Evolutionary conservation across 2,888 invertebrate genomes (phyloP).

Genomic region (Phorcus lineatus): DNA sequence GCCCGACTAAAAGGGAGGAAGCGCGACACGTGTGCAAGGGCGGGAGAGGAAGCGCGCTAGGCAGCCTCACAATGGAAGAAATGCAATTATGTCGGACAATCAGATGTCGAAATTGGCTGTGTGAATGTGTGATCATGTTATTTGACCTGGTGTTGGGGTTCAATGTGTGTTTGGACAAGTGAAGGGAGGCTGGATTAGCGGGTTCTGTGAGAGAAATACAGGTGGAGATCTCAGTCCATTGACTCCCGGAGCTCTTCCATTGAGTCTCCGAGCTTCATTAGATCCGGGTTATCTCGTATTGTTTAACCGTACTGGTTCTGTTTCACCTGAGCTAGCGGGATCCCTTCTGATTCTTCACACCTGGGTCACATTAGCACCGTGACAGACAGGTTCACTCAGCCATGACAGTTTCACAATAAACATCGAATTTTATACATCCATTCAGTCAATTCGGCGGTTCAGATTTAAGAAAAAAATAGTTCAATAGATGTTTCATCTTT

Average conservation of each 20-base stretch:
- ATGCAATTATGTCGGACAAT: slow-evolving; percentile 21
- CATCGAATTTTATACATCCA: too few species aligned
- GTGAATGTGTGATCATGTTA: slow-evolving; percentile 8
- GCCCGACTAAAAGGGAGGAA: background rate
- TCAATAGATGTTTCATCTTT: too few species aligned
- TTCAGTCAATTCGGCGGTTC: too few species aligned
- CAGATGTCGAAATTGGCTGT: background rate
- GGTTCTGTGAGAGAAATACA: too few species aligned
- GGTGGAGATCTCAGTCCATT: background rate
- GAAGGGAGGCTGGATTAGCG: background rate
- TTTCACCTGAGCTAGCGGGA: background rate
- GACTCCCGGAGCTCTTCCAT: background rate
- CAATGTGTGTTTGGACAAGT: slow-evolving; percentile 12
- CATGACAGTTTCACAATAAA: background rate
- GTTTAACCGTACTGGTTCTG: background rate
- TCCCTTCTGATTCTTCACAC: background rate
- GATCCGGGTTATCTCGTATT: background rate
- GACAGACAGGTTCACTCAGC: background rate
- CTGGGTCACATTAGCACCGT: background rate
- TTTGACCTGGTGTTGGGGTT: background rate
- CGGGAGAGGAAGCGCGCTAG: slow-evolving; percentile 5
- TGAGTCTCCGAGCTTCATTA: slow-evolving; percentile 16
- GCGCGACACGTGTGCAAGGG: background rate
- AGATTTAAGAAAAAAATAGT: too few species aligned
- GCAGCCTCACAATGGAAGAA: slow-evolving; percentile 17